Conservation (phyloP, 2,888 invertebrate genomes). For the Magallana nippona region DNA sequence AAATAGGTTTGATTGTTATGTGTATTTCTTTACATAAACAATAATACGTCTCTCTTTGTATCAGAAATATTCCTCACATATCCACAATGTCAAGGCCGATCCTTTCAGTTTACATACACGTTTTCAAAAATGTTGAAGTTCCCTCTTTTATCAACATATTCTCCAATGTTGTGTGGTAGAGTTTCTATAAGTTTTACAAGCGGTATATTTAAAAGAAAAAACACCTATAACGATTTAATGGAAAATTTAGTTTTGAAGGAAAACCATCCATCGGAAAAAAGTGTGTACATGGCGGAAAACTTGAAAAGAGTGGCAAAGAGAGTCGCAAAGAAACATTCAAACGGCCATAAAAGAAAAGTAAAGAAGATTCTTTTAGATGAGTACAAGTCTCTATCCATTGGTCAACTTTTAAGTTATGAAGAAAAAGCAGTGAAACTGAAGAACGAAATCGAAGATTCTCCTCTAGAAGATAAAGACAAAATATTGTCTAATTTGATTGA, state of each 20-base stretch:
- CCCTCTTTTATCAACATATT: too few species aligned
- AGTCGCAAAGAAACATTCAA: background rate
- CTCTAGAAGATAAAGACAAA: slow-evolving; percentile 14
- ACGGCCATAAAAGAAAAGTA: background rate
- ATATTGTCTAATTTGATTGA: background rate
- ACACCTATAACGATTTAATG: background rate
- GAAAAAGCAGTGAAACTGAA: slow-evolving; percentile 22
- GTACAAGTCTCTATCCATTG: slow-evolving; percentile 6
- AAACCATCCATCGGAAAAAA: background rate
- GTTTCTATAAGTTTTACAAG: background rate
- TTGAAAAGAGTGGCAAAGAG: background rate
- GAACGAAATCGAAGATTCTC: background rate
- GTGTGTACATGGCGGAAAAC: slow-evolving; percentile 6
- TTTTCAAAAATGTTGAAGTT: too few species aligned
- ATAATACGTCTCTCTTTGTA: background rate
- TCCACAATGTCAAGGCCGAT: background rate
- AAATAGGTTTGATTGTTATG: background rate
- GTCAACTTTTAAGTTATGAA: slow-evolving; percentile 7
- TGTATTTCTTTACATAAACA: background rate
- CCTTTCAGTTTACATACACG: too few species aligned
- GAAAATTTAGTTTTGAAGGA: slow-evolving; percentile 5
- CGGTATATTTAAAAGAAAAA: background rate
- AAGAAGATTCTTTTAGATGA: background rate
- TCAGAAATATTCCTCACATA: background rate
- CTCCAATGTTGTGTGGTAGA: background rate